Base-by-base conservation (phyloP, 2,888 invertebrate species). In the Amblyjoppa proteus region DNA sequence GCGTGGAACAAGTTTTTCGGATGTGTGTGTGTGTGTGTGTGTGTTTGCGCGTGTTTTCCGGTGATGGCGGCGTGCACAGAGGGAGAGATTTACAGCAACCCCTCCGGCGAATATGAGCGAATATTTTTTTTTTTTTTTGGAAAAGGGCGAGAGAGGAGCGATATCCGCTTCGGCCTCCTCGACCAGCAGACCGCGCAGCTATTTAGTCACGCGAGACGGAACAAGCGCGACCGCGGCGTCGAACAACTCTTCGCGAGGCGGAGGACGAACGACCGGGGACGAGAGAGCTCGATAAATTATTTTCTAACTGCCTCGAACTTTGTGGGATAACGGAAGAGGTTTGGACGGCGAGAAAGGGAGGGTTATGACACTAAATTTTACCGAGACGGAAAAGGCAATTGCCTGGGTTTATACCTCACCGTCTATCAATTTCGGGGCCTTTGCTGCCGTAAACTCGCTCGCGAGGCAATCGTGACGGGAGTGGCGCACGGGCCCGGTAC, bases 211-310 rank as follows among this genome's bases (percentile, higher is more conserved):
- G 49, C 25, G 69, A 81, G 56, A 58, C 58, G 38, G 56, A 69
- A 75, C 58, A 58, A 69, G 69, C 49, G 25, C 28, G 38, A 53
- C 38, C 56, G 2, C 56, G 56, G 56, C 25, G 58, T 58, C 58
- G 58, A 28, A 34, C 28, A 20, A 31, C 73, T 34, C 73, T 16
- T 7, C 25, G 73, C 16, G n/a, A 20, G 20, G 51, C 1, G 13
- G 73, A 38, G 51, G 76, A 76, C 51, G 66, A 78, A 53, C 75
- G 41, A 69, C 51, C 41, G 41, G 78, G 79, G 75, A 85, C 76
- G 76, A 49, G 79, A 83, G 82, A 79, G 79, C 66, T 45, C 79
- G 76, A 85, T 85, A 83, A 85, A 85, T 85, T 76, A 82, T 85
- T 82, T 82, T 83, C 79, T 83, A 85, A 85, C 79, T 79, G 73